Evolutionary conservation across 2,888 invertebrate species (phyloP).

Genomic region (Glyphotaelius pellucidus): DNA sequence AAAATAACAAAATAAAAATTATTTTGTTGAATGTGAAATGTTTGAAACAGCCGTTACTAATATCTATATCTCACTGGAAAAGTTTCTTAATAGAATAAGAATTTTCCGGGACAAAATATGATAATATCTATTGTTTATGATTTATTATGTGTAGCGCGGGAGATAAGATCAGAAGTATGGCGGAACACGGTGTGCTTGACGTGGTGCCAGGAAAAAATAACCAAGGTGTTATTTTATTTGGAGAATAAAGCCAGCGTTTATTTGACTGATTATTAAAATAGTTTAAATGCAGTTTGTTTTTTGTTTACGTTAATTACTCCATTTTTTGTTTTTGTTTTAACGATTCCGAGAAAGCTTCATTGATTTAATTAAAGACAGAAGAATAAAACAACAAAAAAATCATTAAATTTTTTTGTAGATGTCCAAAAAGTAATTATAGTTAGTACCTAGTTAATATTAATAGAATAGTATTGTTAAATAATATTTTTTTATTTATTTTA

Average conservation of each 20-base stretch:
- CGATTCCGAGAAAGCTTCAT: neutral
- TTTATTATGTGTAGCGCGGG: conserved; percentile 49
- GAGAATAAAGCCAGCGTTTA: neutral
- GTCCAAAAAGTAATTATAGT: no score
- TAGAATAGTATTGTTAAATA: no score
- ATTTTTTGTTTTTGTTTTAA: neutral
- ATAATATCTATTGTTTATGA: conserved; percentile 55
- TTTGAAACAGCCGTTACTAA: neutral
- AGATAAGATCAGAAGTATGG: conserved; percentile 17
- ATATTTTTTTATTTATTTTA: no score
- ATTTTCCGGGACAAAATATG: conserved; percentile 17
- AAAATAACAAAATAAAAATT: no score
- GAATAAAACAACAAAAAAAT: neutral
- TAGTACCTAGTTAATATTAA: no score
- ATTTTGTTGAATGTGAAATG: neutral
- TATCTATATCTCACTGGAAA: neutral
- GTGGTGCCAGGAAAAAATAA: neutral
- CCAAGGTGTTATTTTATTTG: conserved; percentile 23
- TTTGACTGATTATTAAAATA: neutral
- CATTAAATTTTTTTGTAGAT: no score
- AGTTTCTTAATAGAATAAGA: neutral
- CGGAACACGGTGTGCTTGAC: conserved; percentile 4
- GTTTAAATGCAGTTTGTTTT: neutral
- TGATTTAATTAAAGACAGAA: neutral
- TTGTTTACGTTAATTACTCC: neutral